phyloP scores from a whole-genome alignment of 2,113 vertebrate genomes.

The Acrocephalus arundinaceus region DNA sequence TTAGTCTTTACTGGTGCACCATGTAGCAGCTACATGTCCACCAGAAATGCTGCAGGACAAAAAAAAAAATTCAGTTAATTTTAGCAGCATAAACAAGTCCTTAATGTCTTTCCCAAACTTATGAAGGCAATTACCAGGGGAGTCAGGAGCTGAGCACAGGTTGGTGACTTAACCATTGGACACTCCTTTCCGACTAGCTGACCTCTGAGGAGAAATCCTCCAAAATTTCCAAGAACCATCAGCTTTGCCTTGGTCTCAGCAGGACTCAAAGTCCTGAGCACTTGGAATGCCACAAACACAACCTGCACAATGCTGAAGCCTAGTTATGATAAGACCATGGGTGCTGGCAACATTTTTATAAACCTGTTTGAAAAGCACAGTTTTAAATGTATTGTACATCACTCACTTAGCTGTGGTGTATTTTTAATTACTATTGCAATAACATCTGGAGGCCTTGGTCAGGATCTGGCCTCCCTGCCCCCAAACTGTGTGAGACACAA shows the following conservation, averaged over 20 bases:
- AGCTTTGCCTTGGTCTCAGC: neutral
- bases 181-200: neutral
- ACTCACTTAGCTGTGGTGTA: neutral
- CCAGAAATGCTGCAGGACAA: neutral
- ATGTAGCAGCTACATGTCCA: neutral
- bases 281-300: neutral
- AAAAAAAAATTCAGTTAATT: neutral
- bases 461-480: neutral
- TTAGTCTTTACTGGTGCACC: neutral
- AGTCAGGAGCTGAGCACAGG: neutral
- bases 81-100: constrained; percentile 26
- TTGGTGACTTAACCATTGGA: neutral
- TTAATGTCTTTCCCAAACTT: constrained; percentile 13
- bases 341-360: neutral
- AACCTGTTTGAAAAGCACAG: neutral
- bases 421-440: constrained; percentile 9
- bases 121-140: neutral
- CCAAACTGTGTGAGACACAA: neutral
- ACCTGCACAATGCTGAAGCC: accelerated
- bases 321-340: neutral
- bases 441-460: constrained; percentile 19
- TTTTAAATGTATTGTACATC: neutral
- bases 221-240: neutral
- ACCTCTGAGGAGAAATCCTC: neutral
- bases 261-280: neutral